A percentile compares a stretch with the other conserved stretches of the same genome.
Conservation (phyloP, 2,113 vertebrate genomes). For the Oncorhynchus kisutch region DNA sequence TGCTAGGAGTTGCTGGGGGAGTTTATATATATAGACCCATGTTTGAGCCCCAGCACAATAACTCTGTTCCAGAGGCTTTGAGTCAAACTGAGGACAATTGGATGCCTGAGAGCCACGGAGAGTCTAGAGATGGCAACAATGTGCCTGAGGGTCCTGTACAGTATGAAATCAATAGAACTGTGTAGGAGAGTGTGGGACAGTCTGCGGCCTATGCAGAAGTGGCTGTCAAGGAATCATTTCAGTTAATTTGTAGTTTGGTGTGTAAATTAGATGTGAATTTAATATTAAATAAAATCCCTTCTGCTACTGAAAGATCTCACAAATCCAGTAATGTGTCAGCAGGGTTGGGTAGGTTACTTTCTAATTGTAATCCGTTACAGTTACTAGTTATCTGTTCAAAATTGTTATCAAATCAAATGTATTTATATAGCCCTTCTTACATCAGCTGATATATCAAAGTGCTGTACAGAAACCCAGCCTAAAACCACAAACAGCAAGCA, state of each 20-base stretch:
- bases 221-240: constrained; percentile 5
- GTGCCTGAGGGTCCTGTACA: not conserved
- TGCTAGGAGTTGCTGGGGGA: constrained; percentile 82
- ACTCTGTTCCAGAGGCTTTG: constrained; percentile 35
- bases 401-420: no score
- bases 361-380: no score
- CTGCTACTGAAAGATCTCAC: no score
- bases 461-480: no score
- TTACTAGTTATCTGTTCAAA: no score
- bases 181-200: constrained; percentile 45
- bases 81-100: constrained; percentile 22
- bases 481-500: no score
- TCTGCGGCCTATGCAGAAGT: constrained; percentile 8
- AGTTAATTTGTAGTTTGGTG: constrained; percentile 10
- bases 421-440: no score
- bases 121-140: not conserved
- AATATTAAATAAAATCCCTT: constrained; percentile 2
- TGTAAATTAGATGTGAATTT: constrained; percentile 6
- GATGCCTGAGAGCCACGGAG: not conserved
- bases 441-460: no score
- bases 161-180: not conserved
- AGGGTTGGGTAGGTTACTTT: no score
- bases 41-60: constrained; percentile 57
- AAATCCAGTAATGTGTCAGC: no score
- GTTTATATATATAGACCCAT: constrained; percentile 86